Conservation (phyloP, 1,140 invertebrate species). For the Atta texana region DNA sequence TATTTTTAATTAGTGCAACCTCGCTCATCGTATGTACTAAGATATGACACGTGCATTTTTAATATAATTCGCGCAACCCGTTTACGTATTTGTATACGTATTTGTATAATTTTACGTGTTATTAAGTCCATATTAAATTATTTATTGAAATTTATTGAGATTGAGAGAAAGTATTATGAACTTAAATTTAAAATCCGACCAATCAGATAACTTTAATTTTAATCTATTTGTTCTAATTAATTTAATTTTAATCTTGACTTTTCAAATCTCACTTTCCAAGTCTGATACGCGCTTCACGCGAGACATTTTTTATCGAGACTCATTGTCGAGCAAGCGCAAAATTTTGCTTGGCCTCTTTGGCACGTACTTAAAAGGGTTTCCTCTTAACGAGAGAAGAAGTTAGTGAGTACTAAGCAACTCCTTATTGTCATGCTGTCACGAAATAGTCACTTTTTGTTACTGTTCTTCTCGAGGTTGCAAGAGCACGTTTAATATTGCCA, state of each 20-base stretch:
- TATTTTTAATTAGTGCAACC: conserved; percentile 70
- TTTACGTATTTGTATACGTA: background rate
- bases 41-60: background rate
- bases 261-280: background rate
- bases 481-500: conserved; percentile 52
- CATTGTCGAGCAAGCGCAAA: background rate
- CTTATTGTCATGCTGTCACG: conserved; percentile 44
- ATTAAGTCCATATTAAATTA: background rate
- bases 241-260: background rate
- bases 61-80: conserved; percentile 27
- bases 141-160: background rate
- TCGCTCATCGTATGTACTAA: background rate
- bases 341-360: conserved; percentile 5
- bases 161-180: background rate
- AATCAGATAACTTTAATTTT: background rate
- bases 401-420: conserved; percentile 39
- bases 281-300: background rate
- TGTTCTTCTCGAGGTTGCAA: conserved; percentile 29
- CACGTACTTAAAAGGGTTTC: conserved; percentile 20
- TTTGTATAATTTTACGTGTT: background rate
- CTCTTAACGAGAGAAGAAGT: background rate
- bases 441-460: conserved; percentile 35
- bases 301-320: background rate
- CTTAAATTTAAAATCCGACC: background rate
- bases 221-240: background rate